These are phyloP conservation scores for Leucoptera coffeella DNA, from an alignment of 2,888 invertebrate genomes.

Conservation along the genomic window DNA sequence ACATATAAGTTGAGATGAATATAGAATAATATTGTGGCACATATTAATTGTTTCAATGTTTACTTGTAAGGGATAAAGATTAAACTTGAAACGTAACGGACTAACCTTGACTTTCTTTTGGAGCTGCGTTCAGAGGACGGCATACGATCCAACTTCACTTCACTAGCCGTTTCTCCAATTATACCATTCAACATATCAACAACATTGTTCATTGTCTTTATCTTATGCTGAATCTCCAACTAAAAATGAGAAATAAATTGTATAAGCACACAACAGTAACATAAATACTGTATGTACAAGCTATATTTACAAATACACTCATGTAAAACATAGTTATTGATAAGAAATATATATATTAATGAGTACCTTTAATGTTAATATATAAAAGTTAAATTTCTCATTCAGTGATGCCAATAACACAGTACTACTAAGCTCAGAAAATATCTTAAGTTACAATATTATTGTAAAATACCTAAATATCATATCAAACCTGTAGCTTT, in stretches of 20 bases:
- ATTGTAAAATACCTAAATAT: not conserved
- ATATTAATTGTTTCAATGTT: too few species aligned
- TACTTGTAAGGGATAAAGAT: too few species aligned
- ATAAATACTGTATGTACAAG: not conserved
- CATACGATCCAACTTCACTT: constrained; percentile 15
- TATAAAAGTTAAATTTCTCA: too few species aligned
- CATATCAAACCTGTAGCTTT: constrained; percentile 67
- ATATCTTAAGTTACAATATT: too few species aligned
- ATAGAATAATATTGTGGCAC: too few species aligned
- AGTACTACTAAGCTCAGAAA: too few species aligned
- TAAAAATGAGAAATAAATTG: constrained; percentile 16
- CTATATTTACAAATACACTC: not conserved
- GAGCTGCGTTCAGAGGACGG: constrained; percentile 10
- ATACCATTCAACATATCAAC: constrained; percentile 84
- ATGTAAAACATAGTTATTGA: too few species aligned
- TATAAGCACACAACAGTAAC: not conserved
- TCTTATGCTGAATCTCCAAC: constrained; percentile 72
- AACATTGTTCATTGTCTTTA: constrained; percentile 79
- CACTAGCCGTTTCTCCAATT: constrained; percentile 62
- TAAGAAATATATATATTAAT: not conserved
- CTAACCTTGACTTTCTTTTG: constrained; percentile 45
- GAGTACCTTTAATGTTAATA: not conserved
- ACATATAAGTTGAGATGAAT: too few species aligned
- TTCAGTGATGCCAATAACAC: too few species aligned
- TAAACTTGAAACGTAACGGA: too few species aligned